Percentiles rank a stretch among this genome's conserved stretches.
phyloP scores from a whole-genome alignment of 2,797 vertebrate genomes.

The Sarcoramphus papa region DNA sequence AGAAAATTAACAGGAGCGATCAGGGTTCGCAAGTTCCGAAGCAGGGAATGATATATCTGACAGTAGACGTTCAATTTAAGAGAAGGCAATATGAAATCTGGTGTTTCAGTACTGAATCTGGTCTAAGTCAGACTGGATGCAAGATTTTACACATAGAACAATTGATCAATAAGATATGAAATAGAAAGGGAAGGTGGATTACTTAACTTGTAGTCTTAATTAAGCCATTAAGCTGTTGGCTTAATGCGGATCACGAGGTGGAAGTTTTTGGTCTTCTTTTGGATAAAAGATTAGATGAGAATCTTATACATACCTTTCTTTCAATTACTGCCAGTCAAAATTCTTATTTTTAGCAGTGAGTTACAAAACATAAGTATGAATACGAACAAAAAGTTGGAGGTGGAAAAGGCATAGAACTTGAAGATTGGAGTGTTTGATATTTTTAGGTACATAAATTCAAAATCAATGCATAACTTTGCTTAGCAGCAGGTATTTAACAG shows the following conservation, averaged over 20 bases:
- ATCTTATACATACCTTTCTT: background rate
- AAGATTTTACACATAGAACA: background rate
- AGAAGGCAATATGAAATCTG: background rate
- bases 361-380: background rate
- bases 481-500: background rate
- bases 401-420: background rate
- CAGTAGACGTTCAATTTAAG: background rate
- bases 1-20: background rate
- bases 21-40: background rate
- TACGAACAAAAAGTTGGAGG: background rate
- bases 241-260: background rate
- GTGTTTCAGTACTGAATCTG: background rate
- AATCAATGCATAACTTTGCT: background rate
- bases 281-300: background rate
- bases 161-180: background rate
- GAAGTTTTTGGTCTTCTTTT: background rate
- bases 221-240: background rate
- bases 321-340: background rate
- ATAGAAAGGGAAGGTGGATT: background rate
- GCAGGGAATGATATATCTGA: background rate
- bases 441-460: constrained; percentile 11
- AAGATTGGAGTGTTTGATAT: background rate
- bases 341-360: constrained; percentile 9
- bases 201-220: background rate
- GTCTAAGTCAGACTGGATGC: background rate